Percentiles rank a stretch among this genome's conserved stretches.
Evolutionary conservation across 2,888 invertebrate species (phyloP).

Genomic region (Trachelus stipa): DNA sequence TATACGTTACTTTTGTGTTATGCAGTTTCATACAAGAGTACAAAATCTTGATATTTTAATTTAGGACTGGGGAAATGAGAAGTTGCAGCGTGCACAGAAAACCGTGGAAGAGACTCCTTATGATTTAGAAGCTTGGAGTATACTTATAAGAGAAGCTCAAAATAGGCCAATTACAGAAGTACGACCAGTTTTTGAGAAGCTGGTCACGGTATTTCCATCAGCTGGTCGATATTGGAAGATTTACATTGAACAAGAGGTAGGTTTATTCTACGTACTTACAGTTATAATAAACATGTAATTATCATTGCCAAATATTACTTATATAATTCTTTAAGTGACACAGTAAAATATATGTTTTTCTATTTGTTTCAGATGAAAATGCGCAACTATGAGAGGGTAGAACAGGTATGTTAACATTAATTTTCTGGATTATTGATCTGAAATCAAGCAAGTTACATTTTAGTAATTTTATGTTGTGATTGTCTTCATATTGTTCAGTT

Average conservation of each 20-base stretch:
- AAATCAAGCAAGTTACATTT: slow-evolving; percentile 35
- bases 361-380: slow-evolving; percentile 89
- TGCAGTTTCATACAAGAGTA: neutral
- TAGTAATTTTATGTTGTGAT: slow-evolving; percentile 31
- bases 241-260: slow-evolving; percentile 97
- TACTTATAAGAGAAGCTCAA: slow-evolving; percentile 94
- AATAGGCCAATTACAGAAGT: slow-evolving; percentile 89
- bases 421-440: slow-evolving; percentile 46
- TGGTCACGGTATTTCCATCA: slow-evolving; percentile 95
- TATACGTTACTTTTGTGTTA: neutral
- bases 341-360: slow-evolving; percentile 28
- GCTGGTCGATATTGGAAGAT: slow-evolving; percentile 99
- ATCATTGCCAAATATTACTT: neutral
- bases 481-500: slow-evolving; percentile 39
- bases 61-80: slow-evolving; percentile 91
- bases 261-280: slow-evolving; percentile 10
- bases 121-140: slow-evolving; percentile 98
- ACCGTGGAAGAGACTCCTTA: slow-evolving; percentile 90
- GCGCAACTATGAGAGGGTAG: slow-evolving; percentile 97
- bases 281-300: neutral
- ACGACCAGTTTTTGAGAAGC: slow-evolving; percentile 90
- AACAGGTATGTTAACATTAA: slow-evolving; percentile 84
- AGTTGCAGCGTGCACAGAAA: slow-evolving; percentile 83
- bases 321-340: neutral
- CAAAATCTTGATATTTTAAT: slow-evolving; percentile 30